These are phyloP conservation scores for Narcine bancroftii DNA, from an alignment of 2,113 vertebrate genomes.

Conservation along the genomic window DNA sequence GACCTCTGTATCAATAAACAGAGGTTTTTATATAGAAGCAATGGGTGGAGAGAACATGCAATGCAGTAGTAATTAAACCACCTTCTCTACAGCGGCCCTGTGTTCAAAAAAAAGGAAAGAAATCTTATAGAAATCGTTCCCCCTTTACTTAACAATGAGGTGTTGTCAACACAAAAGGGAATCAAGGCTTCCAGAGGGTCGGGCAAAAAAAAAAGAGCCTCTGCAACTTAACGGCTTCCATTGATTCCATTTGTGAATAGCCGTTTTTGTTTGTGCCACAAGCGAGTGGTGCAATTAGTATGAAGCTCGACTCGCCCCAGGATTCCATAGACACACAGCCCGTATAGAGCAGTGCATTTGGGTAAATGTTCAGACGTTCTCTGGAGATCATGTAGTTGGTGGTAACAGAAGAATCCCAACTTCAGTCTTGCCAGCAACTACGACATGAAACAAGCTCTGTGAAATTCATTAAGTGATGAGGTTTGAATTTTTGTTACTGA, in stretches of 20 bases:
- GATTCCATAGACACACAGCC: neutral
- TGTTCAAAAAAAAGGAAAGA: neutral
- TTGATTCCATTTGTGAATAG: slow-evolving; percentile 21
- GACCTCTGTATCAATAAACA: neutral
- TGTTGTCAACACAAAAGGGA: neutral
- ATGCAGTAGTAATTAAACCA: neutral
- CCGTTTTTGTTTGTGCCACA: neutral
- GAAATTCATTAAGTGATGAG: neutral
- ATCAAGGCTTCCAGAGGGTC: neutral
- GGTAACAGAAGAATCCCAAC: neutral
- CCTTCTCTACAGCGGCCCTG: neutral
- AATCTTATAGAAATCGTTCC: neutral
- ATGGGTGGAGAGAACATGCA: neutral
- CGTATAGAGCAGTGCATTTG: neutral
- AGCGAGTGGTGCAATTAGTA: neutral
- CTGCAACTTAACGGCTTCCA: neutral
- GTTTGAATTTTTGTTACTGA: neutral
- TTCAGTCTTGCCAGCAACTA: neutral
- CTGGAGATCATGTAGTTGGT: neutral
- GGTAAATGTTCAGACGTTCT: neutral
- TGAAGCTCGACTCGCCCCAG: neutral
- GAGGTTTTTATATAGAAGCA: neutral
- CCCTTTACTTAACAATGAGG: neutral
- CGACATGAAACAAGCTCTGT: too few species aligned
- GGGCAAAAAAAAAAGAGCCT: too few species aligned